phyloP scores from a whole-genome alignment of 2,113 vertebrate species.

The Cyanocitta stelleri region DNA sequence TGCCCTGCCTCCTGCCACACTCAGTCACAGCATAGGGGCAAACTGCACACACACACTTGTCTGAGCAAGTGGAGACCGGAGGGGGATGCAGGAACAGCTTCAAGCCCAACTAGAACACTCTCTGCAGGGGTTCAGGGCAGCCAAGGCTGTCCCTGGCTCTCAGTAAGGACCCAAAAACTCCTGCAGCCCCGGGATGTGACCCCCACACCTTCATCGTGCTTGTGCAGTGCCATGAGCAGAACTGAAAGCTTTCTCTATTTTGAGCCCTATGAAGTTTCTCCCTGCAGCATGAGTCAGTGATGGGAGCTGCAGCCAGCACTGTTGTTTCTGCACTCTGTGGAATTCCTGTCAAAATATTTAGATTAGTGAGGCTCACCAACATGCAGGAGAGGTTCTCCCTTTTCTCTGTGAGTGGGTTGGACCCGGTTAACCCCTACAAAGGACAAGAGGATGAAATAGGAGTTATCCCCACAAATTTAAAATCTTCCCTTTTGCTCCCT shows the following conservation, averaged over 20 bases:
- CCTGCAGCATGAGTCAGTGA: conserved; percentile 24
- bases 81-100: background rate
- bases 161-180: background rate
- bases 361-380: background rate
- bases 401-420: background rate
- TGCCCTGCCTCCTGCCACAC: background rate
- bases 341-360: conserved; percentile 53
- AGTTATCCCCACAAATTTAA: background rate
- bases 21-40: background rate
- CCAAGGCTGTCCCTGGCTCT: background rate
- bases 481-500: background rate
- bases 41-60: background rate
- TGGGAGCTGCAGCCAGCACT: background rate
- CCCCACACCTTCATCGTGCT: background rate
- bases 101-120: background rate
- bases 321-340: background rate
- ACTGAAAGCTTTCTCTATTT: background rate
- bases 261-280: background rate
- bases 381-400: background rate
- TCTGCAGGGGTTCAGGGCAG: background rate
- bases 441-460: background rate
- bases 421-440: background rate
- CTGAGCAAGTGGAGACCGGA: background rate
- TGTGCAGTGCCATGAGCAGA: background rate
- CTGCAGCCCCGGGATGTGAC: background rate